Evolutionary conservation across 1,140 invertebrate species (phyloP).

Genomic region (Helicoverpa zea): DNA sequence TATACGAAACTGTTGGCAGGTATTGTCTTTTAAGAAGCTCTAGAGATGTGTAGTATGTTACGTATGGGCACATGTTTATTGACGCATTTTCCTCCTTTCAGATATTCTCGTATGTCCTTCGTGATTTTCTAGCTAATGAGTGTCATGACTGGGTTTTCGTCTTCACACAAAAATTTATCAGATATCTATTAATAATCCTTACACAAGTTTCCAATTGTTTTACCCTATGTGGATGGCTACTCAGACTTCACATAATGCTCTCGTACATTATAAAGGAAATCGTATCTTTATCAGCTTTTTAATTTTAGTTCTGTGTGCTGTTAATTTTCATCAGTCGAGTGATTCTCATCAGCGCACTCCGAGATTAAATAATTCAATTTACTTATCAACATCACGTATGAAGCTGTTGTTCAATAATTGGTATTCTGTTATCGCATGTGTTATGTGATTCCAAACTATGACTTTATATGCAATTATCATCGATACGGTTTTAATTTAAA

Average conservation of each 20-base stretch:
- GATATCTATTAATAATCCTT: neutral
- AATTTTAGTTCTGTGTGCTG: neutral
- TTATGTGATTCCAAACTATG: neutral
- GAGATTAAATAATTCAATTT: neutral
- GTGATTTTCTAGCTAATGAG: slow-evolving; percentile 7
- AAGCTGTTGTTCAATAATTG: no score
- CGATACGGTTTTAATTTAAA: slow-evolving; percentile 14
- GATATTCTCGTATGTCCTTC: neutral
- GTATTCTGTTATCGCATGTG: no score
- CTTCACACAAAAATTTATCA: neutral
- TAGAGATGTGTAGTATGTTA: neutral
- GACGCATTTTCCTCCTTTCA: neutral
- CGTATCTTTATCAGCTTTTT: neutral
- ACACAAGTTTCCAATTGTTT: neutral
- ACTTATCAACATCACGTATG: no score
- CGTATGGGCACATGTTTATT: neutral
- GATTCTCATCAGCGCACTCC: neutral
- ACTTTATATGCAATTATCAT: neutral
- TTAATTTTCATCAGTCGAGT: slow-evolving; percentile 6
- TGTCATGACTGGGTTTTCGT: neutral
- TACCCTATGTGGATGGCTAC: neutral
- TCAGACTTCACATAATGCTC: no score
- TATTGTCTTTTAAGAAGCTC: neutral
- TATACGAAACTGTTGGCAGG: neutral
- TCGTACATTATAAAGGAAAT: neutral